Conservation (phyloP, 2,113 vertebrate species). For the Pholis gunnellus region DNA sequence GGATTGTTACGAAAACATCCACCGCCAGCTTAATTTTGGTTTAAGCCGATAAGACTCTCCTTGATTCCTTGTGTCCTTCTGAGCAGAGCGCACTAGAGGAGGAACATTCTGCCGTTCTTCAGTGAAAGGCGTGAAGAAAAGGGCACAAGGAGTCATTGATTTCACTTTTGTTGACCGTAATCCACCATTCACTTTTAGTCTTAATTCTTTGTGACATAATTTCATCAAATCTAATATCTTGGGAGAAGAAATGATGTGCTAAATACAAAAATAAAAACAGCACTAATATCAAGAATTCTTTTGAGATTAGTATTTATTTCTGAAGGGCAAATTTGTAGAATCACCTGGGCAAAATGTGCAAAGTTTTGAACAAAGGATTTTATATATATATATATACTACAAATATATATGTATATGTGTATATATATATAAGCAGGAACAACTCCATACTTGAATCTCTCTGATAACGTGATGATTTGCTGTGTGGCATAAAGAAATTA, state of each 20-base stretch:
- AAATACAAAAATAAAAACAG: conserved; percentile 23
- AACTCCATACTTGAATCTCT: conserved; percentile 52
- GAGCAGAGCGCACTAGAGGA: background rate
- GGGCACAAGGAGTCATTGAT: conserved; percentile 30
- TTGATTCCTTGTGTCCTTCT: conserved; percentile 34
- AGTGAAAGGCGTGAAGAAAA: conserved; percentile 8
- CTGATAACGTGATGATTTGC: conserved; percentile 24
- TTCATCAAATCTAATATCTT: conserved; percentile 50
- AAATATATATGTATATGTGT: background rate
- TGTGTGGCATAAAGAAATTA: conserved; percentile 45
- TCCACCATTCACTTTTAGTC: conserved; percentile 6
- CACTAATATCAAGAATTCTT: conserved; percentile 12
- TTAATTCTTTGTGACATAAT: conserved; percentile 36
- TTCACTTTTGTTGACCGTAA: background rate
- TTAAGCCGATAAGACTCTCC: background rate
- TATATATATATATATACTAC: background rate
- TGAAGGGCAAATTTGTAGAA: conserved; percentile 34
- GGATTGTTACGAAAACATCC: background rate
- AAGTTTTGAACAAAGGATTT: conserved; percentile 27
- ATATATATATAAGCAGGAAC: conserved; percentile 18
- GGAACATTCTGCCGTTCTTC: background rate
- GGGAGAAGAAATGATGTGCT: conserved; percentile 30
- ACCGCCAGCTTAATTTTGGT: background rate
- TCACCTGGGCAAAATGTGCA: conserved; percentile 29
- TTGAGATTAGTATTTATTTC: conserved; percentile 26